phyloP scores from a whole-genome alignment of 2,797 vertebrate species.

The Gouania willdenowi region DNA sequence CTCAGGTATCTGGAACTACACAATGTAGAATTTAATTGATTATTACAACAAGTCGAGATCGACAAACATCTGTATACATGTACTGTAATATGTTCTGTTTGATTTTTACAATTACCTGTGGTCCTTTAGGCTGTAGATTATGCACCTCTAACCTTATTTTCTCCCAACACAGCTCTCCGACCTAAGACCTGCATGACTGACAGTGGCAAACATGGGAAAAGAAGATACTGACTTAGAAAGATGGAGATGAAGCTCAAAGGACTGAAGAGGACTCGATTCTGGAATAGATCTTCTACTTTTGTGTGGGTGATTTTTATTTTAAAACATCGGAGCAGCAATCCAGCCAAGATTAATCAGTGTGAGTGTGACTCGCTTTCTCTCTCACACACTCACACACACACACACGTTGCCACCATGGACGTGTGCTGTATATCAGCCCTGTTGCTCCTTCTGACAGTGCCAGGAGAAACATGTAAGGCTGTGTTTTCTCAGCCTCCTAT shows the following conservation, averaged over 20 bases:
- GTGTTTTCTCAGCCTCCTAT: conserved; percentile 39
- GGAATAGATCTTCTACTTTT: conserved; percentile 5
- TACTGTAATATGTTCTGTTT: too few relatives aligned
- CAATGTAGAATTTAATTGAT: too few relatives aligned
- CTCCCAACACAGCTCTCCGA: conserved; percentile 79
- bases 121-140: too few relatives aligned
- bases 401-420: conserved; percentile 13
- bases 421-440: conserved; percentile 14
- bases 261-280: neutral
- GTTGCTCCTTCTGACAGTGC: conserved; percentile 38
- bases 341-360: neutral
- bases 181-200: conserved; percentile 95
- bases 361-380: neutral
- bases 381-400: conserved; percentile 16
- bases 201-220: conserved; percentile 73
- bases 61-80: too few relatives aligned
- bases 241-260: neutral
- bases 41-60: too few relatives aligned
- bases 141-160: too few relatives aligned
- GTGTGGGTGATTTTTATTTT: neutral
- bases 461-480: conserved; percentile 54
- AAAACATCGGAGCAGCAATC: conserved; percentile 3
- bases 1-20: too few relatives aligned
- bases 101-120: too few relatives aligned
- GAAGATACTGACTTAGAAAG: conserved; percentile 69